Evolutionary conservation across 2,888 invertebrate genomes (phyloP).

Genomic region (Ochropleura leucogaster): DNA sequence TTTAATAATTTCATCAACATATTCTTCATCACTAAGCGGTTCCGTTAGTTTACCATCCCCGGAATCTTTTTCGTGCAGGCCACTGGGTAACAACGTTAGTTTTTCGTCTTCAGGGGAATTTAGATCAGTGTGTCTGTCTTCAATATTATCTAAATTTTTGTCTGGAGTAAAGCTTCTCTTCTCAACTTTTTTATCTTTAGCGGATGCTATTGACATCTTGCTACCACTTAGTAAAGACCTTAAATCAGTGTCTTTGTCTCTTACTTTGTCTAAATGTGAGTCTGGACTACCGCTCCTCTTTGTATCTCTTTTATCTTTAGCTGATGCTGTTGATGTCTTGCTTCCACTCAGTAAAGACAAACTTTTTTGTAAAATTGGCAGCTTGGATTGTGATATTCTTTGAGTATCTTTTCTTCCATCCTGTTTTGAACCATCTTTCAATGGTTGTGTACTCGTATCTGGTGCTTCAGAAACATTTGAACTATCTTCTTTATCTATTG

Average conservation of each 20-base stretch:
- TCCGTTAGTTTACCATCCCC: neutral
- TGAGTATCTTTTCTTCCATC: constrained; percentile 6
- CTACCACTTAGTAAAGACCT: neutral
- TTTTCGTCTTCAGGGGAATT: neutral
- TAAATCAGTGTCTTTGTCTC: neutral
- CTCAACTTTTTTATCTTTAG: neutral
- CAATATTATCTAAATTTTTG: neutral
- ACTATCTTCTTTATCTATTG: neutral
- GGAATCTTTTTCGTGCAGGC: neutral
- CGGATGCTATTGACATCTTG: neutral
- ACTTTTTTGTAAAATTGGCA: constrained; percentile 17
- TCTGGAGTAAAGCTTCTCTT: neutral
- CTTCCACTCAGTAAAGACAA: neutral
- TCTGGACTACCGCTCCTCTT: neutral
- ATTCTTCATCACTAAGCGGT: neutral
- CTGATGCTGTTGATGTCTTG: neutral
- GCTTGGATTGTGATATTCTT: constrained; percentile 4
- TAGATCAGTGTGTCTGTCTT: neutral
- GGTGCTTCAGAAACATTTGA: neutral
- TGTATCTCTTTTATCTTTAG: neutral
- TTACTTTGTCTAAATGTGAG: neutral
- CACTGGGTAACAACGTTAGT: neutral
- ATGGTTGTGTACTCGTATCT: neutral
- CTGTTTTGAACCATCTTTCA: neutral
- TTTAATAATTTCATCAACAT: neutral